A percentile compares a stretch with the other conserved stretches of the same genome.
phyloP scores from a whole-genome alignment of 2,113 vertebrate genomes.

The human region GRCh38 chr15:98783001-98783500 shows the following conservation, averaged over 20 bases:
- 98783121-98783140: neutral
- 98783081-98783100: neutral
- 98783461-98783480: neutral
- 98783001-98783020: neutral
- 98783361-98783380: neutral
- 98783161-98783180: neutral
- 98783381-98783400: neutral
- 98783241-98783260: neutral
- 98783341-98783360: neutral
- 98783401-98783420: neutral
- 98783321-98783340: neutral
- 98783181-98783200: too few relatives aligned
- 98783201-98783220: neutral
- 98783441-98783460: neutral
- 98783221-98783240: neutral
- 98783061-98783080: neutral
- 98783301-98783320: neutral
- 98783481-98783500: neutral
- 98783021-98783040: neutral
- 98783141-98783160: neutral
- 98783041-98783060: neutral
- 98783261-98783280: neutral
- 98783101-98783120: neutral
- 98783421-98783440: neutral
- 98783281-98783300: accelerated